Evolutionary conservation across 1,140 invertebrate genomes (phyloP).

Genomic region (Tetragonula clypearis): DNA sequence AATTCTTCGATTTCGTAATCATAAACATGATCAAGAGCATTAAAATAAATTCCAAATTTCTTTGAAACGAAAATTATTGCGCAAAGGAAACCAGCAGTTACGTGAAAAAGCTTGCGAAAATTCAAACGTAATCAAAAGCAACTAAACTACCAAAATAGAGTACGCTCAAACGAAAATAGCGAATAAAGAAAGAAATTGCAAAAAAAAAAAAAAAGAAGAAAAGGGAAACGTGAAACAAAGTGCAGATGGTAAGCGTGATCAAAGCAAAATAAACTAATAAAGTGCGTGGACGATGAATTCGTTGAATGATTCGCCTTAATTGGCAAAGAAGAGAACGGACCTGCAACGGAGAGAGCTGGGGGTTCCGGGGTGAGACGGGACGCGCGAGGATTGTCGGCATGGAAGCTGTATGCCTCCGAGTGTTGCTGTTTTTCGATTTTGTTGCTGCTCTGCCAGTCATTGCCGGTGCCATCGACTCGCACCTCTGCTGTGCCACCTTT

Average conservation of each 20-base stretch:
- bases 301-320: constrained; percentile 11
- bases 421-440: constrained; percentile 77
- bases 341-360: constrained; percentile 84
- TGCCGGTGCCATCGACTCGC: constrained; percentile 73
- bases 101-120: too few species aligned
- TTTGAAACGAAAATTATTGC: too few species aligned
- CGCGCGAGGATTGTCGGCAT: constrained; percentile 70
- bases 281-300: not conserved
- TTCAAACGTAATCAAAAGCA: not conserved
- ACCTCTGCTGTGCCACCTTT: constrained; percentile 78
- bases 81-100: not conserved
- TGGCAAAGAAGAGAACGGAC: constrained; percentile 70
- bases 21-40: too few species aligned
- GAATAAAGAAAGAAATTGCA: too few species aligned
- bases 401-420: constrained; percentile 72
- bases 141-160: not conserved
- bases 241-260: not conserved
- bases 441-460: constrained; percentile 74
- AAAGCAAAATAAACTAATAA: not conserved
- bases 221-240: not conserved
- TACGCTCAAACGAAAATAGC: not conserved
- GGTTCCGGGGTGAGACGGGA: constrained; percentile 81
- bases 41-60: too few species aligned
- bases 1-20: too few species aligned
- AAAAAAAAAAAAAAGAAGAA: not conserved